Percentiles rank a stretch among this genome's conserved stretches.
These are phyloP conservation scores for Psittacula cyanocephala DNA, from an alignment of 2,113 vertebrate species.

Conservation along the genomic window DNA sequence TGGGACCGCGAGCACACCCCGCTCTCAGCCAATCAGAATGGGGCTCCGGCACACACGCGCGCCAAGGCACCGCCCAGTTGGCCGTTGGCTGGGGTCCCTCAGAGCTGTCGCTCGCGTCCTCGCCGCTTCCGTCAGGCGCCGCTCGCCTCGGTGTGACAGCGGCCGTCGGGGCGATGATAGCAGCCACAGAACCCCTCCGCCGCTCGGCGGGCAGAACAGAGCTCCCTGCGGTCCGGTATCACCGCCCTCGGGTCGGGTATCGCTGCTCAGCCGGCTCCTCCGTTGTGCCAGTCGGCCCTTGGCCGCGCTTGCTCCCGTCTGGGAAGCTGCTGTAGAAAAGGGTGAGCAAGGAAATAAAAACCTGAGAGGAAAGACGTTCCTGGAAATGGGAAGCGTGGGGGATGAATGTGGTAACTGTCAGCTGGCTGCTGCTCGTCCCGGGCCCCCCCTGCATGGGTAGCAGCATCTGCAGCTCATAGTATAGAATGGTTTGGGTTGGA, in stretches of 20 bases:
- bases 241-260: neutral
- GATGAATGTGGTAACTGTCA: rapidly evolving
- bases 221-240: rapidly evolving
- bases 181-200: rapidly evolving
- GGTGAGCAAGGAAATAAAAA: neutral
- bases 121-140: rapidly evolving
- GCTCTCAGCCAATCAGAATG: neutral
- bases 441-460: too few species aligned
- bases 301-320: too few species aligned
- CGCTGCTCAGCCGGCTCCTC: neutral
- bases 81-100: rapidly evolving
- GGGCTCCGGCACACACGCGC: rapidly evolving
- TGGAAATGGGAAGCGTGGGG: neutral
- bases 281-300: too few species aligned
- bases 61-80: rapidly evolving
- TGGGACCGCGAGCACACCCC: rapidly evolving
- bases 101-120: neutral
- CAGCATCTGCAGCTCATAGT: rapidly evolving
- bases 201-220: neutral
- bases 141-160: rapidly evolving
- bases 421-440: rapidly evolving
- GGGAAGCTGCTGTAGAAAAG: neutral
- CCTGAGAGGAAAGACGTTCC: neutral
- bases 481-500: neutral
- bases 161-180: rapidly evolving